These are phyloP conservation scores for Pyrochroa serraticornis DNA, from an alignment of 2,888 invertebrate species.

Conservation along the genomic window DNA sequence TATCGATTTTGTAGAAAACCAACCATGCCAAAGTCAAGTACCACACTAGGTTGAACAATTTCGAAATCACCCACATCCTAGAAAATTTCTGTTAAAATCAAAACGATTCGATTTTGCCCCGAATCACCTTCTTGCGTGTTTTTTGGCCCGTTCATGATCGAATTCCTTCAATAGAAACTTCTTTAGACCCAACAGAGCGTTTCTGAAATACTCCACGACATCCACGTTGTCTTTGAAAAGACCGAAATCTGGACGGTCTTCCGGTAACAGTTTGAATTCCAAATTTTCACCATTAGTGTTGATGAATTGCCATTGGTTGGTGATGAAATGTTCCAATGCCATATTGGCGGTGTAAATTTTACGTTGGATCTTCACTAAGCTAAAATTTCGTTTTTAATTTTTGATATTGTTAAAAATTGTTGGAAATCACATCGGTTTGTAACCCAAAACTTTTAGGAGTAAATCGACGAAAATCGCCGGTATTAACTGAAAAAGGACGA, in stretches of 20 bases:
- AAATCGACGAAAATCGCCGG: slow-evolving; percentile 79
- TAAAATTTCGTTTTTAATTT: slow-evolving; percentile 56
- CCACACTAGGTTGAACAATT: slow-evolving; percentile 8
- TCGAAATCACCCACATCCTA: slow-evolving; percentile 8
- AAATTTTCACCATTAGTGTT: slow-evolving; percentile 67
- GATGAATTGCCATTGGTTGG: slow-evolving; percentile 77
- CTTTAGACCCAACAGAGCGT: slow-evolving; percentile 68
- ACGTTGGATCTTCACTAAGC: slow-evolving; percentile 80
- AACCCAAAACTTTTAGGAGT: slow-evolving; percentile 67
- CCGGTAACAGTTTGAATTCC: slow-evolving; percentile 58
- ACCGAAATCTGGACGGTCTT: slow-evolving; percentile 52
- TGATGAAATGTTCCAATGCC: slow-evolving; percentile 75
- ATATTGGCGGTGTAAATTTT: slow-evolving; percentile 77
- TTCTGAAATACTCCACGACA: slow-evolving; percentile 59
- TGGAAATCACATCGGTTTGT: slow-evolving; percentile 69
- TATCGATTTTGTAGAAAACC: slow-evolving; percentile 12
- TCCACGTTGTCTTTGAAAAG: slow-evolving; percentile 57
- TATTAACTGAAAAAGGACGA: slow-evolving; percentile 76
- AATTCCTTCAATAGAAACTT: slow-evolving; percentile 70
- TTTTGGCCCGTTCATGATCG: slow-evolving; percentile 59
- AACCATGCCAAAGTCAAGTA: slow-evolving; percentile 13
- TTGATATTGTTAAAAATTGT: slow-evolving; percentile 62
- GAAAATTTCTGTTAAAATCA: not conserved
- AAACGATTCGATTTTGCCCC: too few relatives aligned
- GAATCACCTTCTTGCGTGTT: slow-evolving; percentile 60